Evolutionary conservation across 1,140 invertebrate species (phyloP).

Genomic region (Wasmannia auropunctata): DNA sequence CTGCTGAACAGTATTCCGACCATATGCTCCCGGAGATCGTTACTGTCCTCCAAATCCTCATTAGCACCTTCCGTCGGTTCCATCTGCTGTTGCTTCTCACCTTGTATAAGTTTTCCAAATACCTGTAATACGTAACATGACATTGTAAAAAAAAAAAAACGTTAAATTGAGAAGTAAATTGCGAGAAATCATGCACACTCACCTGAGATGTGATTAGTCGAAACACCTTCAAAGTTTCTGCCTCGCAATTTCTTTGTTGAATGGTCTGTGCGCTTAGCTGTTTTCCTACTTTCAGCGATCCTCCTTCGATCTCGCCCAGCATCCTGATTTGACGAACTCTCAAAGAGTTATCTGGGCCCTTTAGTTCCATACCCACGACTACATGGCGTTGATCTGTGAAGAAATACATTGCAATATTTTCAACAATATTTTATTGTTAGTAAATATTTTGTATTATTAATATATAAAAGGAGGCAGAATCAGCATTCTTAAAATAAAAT

Average conservation of each 20-base stretch:
- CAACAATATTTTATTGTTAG: no score
- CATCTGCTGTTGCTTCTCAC: constrained; percentile 82
- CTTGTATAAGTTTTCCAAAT: constrained; percentile 95
- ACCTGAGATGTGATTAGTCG: constrained; percentile 96
- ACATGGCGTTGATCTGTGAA: constrained; percentile 84
- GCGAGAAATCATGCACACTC: constrained; percentile 50
- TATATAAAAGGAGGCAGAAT: neutral
- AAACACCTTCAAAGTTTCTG: constrained; percentile 97
- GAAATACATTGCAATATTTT: constrained; percentile 40
- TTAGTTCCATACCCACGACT: constrained; percentile 92
- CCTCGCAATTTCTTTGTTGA: constrained; percentile 94
- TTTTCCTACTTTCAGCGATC: constrained; percentile 85
- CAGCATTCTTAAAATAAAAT: neutral
- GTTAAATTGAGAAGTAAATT: neutral
- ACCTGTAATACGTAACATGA: constrained; percentile 86
- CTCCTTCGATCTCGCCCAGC: constrained; percentile 87
- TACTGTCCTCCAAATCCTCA: constrained; percentile 89
- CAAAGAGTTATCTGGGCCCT: constrained; percentile 96
- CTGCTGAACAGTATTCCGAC: constrained; percentile 98
- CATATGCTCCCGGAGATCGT: constrained; percentile 97
- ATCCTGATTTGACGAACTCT: constrained; percentile 93
- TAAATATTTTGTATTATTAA: neutral
- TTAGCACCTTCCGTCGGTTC: constrained; percentile 83
- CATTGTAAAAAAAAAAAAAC: neutral
- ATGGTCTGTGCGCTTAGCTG: constrained; percentile 87